Percentiles rank a stretch among this genome's conserved stretches.
Conservation (phyloP, 2,888 invertebrate genomes). For the Acanthosoma haemorrhoidale region DNA sequence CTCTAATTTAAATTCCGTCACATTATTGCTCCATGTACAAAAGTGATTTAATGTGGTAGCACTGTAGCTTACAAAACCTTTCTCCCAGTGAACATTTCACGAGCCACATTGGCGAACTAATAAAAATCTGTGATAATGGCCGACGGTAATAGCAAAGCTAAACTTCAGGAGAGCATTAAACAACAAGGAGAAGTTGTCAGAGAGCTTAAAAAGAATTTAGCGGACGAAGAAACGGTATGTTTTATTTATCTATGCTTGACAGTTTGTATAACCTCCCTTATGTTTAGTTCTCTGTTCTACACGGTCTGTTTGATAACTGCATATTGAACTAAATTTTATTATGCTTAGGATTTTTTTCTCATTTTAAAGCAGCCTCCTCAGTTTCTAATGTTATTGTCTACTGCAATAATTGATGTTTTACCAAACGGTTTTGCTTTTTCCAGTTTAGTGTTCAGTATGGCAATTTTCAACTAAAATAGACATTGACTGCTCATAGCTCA, state of each 20-base stretch:
- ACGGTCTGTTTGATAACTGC: not conserved
- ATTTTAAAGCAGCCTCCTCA: not conserved
- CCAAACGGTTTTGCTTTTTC: too few relatives aligned
- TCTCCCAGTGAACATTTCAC: not conserved
- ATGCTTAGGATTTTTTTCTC: not conserved
- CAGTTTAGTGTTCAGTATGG: not conserved
- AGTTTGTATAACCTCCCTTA: constrained; percentile 28
- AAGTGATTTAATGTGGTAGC: not conserved
- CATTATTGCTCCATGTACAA: not conserved
- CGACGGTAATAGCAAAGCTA: constrained; percentile 37
- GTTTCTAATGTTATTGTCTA: not conserved
- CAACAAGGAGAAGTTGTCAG: constrained; percentile 75
- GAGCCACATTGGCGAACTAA: constrained; percentile 10
- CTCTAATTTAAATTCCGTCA: too few relatives aligned
- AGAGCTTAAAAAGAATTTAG: constrained; percentile 73
- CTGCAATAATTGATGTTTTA: too few relatives aligned
- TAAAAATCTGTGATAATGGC: constrained; percentile 32
- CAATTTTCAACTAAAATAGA: not conserved
- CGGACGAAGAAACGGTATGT: constrained; percentile 60
- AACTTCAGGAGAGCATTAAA: constrained; percentile 53
- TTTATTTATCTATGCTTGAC: not conserved
- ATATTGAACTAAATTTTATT: not conserved
- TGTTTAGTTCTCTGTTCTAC: not conserved
- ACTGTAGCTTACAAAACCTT: not conserved
- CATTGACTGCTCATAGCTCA: too few relatives aligned